Base-by-base conservation (phyloP, 2,888 invertebrate species). In the Brachyptera risi region DNA sequence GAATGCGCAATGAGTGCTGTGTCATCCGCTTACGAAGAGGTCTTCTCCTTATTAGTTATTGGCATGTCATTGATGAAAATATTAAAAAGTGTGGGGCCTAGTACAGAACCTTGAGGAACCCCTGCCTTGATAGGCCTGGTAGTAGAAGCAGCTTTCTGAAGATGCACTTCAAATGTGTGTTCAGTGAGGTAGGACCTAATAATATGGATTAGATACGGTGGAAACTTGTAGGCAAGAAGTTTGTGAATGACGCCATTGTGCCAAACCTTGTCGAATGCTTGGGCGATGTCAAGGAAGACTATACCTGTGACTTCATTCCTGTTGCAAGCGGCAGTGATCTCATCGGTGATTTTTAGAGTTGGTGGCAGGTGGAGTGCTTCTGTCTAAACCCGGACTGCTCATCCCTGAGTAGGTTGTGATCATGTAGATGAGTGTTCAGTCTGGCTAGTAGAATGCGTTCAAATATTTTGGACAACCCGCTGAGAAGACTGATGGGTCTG, bases 201-300 rank as follows among this genome's bases (percentile, higher is more conserved):
- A 1, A 70, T 60, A 62, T 66, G 63, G 1, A 68, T 63, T 23
- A 66, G 56, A 26, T 67, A 49, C 13, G 27, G 19, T 51, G 69
- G 68, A 37, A 68, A 59, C 17, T 66, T 51, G 23, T 38, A 19
- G 56, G 64, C 51, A 1, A 67, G 65, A n/a, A 71, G 62, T 64
- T 71, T 72, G 51, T 57, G 63, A 5, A 69, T 24, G 0, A 72
- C 65, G 3, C 68, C 71, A 1, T 68, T 59, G 47, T 71, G 70
- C 70, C 71, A 73, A 1, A 73, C 70, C 13, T 66, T 65, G 63
- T 73, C 70, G 61, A 73, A 73, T 0, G 71, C 72, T 60, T 70
- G 69, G 47, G 68, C 67, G 1, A 72, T 63, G 54, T 74, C 72
- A 0, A 74, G 61, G 7, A 71, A 62, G 1, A 70, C 61, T 17